Evolutionary conservation across 2,888 invertebrate genomes (phyloP).

Genomic region (Patella depressa): DNA sequence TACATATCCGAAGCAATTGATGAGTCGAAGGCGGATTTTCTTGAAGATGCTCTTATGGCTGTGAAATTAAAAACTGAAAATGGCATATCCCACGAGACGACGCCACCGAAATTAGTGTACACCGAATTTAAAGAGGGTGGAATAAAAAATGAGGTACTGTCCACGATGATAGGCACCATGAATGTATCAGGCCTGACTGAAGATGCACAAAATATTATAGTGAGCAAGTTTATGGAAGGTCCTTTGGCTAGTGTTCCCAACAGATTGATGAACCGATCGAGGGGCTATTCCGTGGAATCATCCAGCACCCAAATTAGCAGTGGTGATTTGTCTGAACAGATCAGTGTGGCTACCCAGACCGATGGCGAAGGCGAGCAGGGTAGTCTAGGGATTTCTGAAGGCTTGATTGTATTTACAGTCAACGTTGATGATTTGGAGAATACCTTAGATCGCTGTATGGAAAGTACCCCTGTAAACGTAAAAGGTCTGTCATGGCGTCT

Average conservation of each 20-base stretch:
- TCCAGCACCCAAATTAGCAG: neutral
- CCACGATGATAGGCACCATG: neutral
- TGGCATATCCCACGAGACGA: neutral
- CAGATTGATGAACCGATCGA: neutral
- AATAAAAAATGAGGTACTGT: neutral
- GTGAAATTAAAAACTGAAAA: no score
- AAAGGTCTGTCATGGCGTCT: neutral
- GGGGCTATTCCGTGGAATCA: neutral
- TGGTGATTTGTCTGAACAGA: conserved; percentile 2
- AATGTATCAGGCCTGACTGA: neutral
- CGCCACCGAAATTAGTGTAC: neutral
- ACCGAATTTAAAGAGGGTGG: neutral
- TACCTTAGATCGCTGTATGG: neutral
- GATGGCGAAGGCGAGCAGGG: neutral
- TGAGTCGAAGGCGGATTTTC: no score
- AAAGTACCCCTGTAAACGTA: neutral
- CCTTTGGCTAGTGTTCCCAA: neutral
- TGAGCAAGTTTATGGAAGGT: neutral
- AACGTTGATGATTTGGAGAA: neutral
- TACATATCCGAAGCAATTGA: no score
- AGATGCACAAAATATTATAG: neutral
- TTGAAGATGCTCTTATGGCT: no score
- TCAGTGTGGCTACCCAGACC: neutral
- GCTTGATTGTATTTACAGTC: neutral
- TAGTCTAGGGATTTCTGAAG: neutral